Evolutionary conservation across 2,888 invertebrate species (phyloP).

Genomic region (Phengaris alcon): DNA sequence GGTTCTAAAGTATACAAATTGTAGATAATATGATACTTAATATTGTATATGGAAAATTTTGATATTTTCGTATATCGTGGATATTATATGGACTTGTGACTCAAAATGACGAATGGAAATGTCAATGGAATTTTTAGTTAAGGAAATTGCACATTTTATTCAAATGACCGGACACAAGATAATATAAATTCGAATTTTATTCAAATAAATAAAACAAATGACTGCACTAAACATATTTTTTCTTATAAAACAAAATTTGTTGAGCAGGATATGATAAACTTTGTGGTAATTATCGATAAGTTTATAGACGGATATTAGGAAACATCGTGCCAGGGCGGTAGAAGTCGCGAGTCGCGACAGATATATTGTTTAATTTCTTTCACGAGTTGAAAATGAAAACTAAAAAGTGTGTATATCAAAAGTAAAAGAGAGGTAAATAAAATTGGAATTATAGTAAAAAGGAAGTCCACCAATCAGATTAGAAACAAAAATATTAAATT

Average conservation of each 20-base stretch:
- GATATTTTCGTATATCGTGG: neutral
- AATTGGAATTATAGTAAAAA: too few relatives aligned
- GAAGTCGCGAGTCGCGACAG: neutral
- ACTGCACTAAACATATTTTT: neutral
- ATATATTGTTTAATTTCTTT: neutral
- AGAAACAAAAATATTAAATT: neutral
- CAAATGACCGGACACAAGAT: slow-evolving; percentile 1
- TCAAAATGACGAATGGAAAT: neutral
- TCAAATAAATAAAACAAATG: neutral
- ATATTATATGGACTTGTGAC: neutral
- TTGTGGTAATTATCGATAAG: neutral
- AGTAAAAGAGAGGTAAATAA: too few relatives aligned
- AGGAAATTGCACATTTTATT: neutral
- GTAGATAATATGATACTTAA: too few relatives aligned
- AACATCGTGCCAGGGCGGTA: slow-evolving; percentile 17
- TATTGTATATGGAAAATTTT: neutral
- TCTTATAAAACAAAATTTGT: neutral
- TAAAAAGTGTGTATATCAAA: too few relatives aligned
- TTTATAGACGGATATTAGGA: slow-evolving; percentile 5
- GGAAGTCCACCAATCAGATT: too few relatives aligned
- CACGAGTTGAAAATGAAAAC: neutral
- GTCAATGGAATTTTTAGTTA: neutral
- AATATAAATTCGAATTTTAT: neutral
- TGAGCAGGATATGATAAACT: slow-evolving; percentile 14
- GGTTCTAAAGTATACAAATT: too few relatives aligned